phyloP scores from a whole-genome alignment of 2,797 vertebrate genomes.

The Linurgus olivaceus region DNA sequence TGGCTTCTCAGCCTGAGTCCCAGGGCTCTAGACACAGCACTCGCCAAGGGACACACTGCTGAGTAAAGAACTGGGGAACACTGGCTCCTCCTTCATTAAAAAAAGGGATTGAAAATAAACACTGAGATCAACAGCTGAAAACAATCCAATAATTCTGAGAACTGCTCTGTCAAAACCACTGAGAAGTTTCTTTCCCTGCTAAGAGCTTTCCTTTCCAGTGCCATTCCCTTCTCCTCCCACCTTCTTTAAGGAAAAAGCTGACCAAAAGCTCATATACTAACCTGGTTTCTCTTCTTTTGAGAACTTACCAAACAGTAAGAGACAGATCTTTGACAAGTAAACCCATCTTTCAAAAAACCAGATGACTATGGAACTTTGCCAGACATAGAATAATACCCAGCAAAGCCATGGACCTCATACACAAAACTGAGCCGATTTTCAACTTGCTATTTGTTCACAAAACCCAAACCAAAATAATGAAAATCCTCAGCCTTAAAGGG shows the following conservation, averaged over 20 bases:
- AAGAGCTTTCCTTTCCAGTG: not conserved
- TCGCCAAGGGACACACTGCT: not conserved
- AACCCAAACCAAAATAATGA: not conserved
- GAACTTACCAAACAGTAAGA: not conserved
- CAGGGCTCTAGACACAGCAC: not conserved
- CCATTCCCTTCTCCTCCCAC: not conserved
- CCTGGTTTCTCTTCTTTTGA: not conserved
- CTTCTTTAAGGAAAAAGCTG: not conserved
- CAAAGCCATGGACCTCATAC: not conserved
- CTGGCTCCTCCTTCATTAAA: not conserved
- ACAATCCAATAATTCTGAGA: not conserved
- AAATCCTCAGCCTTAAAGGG: not conserved
- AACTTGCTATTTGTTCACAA: not conserved
- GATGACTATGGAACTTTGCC: not conserved
- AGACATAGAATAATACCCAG: not conserved
- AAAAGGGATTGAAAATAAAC: constrained; percentile 19
- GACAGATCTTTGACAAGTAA: not conserved
- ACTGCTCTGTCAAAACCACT: not conserved
- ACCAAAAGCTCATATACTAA: not conserved
- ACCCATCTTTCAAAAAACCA: not conserved
- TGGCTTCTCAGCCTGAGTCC: not conserved
- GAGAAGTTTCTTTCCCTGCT: not conserved
- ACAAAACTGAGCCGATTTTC: not conserved
- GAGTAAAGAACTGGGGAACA: not conserved
- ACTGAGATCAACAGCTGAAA: constrained; percentile 24